Conservation (phyloP, 2,888 invertebrate genomes). For the Ferdinandea cuprea region DNA sequence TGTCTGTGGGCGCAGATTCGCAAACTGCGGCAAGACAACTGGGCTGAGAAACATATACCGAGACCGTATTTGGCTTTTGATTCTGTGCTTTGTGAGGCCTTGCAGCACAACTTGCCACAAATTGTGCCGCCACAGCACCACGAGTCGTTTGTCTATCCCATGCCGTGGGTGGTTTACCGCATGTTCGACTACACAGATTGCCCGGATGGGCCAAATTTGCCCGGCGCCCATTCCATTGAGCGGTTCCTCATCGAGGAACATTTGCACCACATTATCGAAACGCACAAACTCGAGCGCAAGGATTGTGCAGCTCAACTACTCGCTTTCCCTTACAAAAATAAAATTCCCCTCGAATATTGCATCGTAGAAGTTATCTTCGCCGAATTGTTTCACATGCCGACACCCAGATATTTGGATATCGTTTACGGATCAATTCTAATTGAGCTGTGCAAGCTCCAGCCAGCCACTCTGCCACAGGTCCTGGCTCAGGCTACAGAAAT, state of each 20-base stretch:
- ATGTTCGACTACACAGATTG: slow-evolving; percentile 99
- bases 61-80: slow-evolving; percentile 98
- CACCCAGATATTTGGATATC: slow-evolving; percentile 94
- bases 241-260: slow-evolving; percentile 99
- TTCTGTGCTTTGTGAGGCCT: slow-evolving; percentile 95
- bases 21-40: slow-evolving; percentile 95
- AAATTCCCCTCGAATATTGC: slow-evolving; percentile 98
- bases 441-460: slow-evolving; percentile 98
- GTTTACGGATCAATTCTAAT: slow-evolving; percentile 97
- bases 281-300: slow-evolving; percentile 94
- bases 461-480: slow-evolving; percentile 98
- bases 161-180: slow-evolving; percentile 96
- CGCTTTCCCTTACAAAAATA: slow-evolving; percentile 95
- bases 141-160: slow-evolving; percentile 94
- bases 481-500: slow-evolving; percentile 99
- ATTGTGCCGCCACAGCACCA: slow-evolving; percentile 97
- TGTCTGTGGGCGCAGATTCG: slow-evolving; percentile 97
- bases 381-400: slow-evolving; percentile 96
- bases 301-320: slow-evolving; percentile 97
- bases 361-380: slow-evolving; percentile 98
- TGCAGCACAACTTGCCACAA: slow-evolving; percentile 96
- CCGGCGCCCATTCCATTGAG: slow-evolving; percentile 98
- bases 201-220: slow-evolving; percentile 95
- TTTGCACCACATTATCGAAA: slow-evolving; percentile 95
- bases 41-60: slow-evolving; percentile 98